Evolutionary conservation across 2,113 vertebrate species (phyloP), one percentile per base, ranked within the genome.

Genomic region (Xenopus tropicalis): DNA sequence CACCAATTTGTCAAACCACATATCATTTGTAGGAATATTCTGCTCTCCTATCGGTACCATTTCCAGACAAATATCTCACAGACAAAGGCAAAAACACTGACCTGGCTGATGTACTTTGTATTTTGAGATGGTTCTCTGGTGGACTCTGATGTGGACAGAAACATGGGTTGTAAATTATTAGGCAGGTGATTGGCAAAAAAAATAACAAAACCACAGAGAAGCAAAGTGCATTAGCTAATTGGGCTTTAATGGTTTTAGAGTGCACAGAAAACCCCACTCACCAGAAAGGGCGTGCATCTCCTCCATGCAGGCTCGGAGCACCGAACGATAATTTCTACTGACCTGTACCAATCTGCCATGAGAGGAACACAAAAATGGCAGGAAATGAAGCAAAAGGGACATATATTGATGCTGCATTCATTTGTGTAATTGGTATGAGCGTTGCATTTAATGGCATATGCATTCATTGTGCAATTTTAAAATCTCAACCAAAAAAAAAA

Each of bases 271-370:
- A n/a, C 37, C 11, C 11, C 17, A 72, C 83, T 82, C 79, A 96
- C 96, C 81, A 79, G 95, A 92, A 73, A 87, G 83, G 72, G 95
- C 92, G 74, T 95, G 94, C 81, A 98, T 94, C 78, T 99, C 97
- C 61, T 98, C 95, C 92, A 98, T 96, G 70, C 94, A 97, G 1
- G 97, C 97, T 81, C 95, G 86, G 37, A 98, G 94, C 66, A 98
- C 94, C 0, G 97, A 99, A 4, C 97, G 90, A 80, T 99, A 99
- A 87, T 95, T 96, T 85, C 97, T 99, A 84, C 97, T 99, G 73
- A 98, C 93, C 85, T 92, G 93, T 83, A 97, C 92, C 82, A 98
- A 93, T 17, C 97, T 99, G 81, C 42, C 4, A 52, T 78, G 79
- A 82, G 71, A 78, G 71, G 78, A 44, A 73, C 13, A 56, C 6